Percentiles rank a stretch among this genome's conserved stretches.
These are phyloP conservation scores for Pelobates cultripes DNA, from an alignment of 2,797 vertebrate genomes.

Conservation along the genomic window DNA sequence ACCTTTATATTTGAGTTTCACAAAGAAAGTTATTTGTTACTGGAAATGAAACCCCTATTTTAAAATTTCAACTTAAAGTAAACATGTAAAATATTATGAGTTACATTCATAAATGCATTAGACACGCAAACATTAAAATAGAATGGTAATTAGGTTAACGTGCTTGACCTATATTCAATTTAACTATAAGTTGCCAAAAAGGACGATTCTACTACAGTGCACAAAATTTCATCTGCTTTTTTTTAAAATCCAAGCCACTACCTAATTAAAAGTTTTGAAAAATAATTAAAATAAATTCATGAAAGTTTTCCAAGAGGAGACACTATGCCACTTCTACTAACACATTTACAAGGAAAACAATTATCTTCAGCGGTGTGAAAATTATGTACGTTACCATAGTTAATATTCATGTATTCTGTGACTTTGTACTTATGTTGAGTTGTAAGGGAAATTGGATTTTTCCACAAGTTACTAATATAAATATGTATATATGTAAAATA, in stretches of 20 bases:
- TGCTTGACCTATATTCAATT: background rate
- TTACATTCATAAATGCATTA: too few relatives aligned
- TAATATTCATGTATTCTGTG: background rate
- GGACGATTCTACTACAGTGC: background rate
- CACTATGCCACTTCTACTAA: slow-evolving; percentile 11
- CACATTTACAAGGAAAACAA: background rate
- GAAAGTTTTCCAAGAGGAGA: slow-evolving; percentile 23
- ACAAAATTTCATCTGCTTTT: slow-evolving; percentile 3
- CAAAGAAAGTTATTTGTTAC: background rate
- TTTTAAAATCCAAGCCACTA: background rate
- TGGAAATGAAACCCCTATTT: background rate
- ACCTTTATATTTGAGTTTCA: background rate
- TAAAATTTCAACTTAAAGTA: background rate
- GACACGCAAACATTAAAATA: background rate
- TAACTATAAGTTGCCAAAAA: background rate
- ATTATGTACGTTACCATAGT: background rate
- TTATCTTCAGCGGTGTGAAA: background rate
- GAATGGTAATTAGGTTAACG: slow-evolving; percentile 9
- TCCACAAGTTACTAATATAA: background rate
- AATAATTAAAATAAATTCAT: slow-evolving; percentile 29
- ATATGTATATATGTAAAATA: too few relatives aligned
- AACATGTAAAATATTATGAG: background rate
- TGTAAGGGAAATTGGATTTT: background rate
- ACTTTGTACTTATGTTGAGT: background rate
- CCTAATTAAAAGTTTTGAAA: slow-evolving; percentile 42